These are phyloP conservation scores for Tauraco hartlaubi DNA, from an alignment of 2,797 vertebrate species.

Conservation along the genomic window DNA sequence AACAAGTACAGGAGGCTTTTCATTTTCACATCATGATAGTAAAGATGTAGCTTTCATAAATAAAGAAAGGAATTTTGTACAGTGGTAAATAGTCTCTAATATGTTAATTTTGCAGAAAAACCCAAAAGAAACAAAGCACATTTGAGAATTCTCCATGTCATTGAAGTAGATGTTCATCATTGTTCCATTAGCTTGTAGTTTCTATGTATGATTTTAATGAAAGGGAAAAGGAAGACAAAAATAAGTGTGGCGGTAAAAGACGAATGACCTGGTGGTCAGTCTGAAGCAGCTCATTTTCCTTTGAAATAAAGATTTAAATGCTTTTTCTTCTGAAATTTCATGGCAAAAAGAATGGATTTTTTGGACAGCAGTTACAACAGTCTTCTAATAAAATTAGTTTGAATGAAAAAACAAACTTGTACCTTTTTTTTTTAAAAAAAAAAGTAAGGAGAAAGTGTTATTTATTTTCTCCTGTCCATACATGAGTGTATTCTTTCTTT, in stretches of 20 bases:
- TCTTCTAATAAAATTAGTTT: not conserved
- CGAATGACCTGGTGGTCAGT: constrained; percentile 1
- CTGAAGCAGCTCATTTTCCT: not conserved
- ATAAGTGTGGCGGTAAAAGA: not conserved
- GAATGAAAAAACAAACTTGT: not conserved
- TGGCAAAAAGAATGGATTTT: accelerated
- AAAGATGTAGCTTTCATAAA: constrained; percentile 91
- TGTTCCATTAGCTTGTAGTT: constrained; percentile 74
- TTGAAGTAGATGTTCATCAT: constrained; percentile 67
- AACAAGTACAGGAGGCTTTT: constrained; percentile 96
- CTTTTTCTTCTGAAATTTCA: not conserved
- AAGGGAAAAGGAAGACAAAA: constrained; percentile 23
- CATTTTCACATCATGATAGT: constrained; percentile 90
- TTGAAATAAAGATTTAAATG: not conserved
- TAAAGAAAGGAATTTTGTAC: constrained; percentile 90
- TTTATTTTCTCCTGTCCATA: not conserved
- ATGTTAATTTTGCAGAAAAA: constrained; percentile 89
- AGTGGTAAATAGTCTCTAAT: constrained; percentile 90
- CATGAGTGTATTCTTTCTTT: not conserved
- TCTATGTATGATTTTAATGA: constrained; percentile 65
- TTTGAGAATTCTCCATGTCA: constrained; percentile 64
- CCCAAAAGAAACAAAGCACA: constrained; percentile 80
- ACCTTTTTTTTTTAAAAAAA: not conserved
- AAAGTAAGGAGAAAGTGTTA: not conserved
- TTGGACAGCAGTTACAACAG: not conserved